Evolutionary conservation across 2,797 vertebrate species (phyloP), one percentile per base, ranked within the genome.

Genomic region (Molossus alvarezi): DNA sequence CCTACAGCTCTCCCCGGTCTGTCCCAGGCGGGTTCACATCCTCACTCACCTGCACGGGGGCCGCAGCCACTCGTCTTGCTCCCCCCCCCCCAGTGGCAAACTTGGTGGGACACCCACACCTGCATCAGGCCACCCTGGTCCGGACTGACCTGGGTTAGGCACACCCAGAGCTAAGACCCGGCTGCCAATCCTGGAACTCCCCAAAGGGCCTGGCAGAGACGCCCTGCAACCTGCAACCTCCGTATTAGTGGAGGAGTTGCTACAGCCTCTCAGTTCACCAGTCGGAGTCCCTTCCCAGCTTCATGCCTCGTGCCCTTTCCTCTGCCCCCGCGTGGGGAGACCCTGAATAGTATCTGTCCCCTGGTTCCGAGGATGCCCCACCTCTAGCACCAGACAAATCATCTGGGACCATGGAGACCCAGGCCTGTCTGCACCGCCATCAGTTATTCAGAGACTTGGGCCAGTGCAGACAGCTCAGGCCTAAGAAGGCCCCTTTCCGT

Each of bases 1-100:
- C 65, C 23, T 17, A 0, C 0, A 4, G 27, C 23, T 60, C 45
- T 45, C 25, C 5, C 0, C 29, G 23, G 6, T 29, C 45, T 48
- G 12, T 67, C 65, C 37, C 3, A 18, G 25, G 5, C 0, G 0
- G 57, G 10, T 9, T 23, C 0, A 17, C 37, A 25, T 17, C 37
- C 48, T 86, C 25, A 3, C 51, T 69, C 25, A 6, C 41, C 53
- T 5, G 1, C 41, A 29, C 21, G 1, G 1, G 9, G 27, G 27
- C 45, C 45, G 3, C 23, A 18, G 79, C 48, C 58, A 4, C 0
- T 10, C 10, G 0, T 21, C 53, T 51, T 64, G 25, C 53, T 45
- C 23, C 25, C 3, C 37, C 20, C 21, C 33, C 27, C 62, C 48
- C 51, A 8, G 18, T 1, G 53, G 69, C 29, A 17, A 67, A 51